A percentile compares a stretch with the other conserved stretches of the same genome.
phyloP scores from a whole-genome alignment of 2,113 vertebrate genomes.

The Toxotes chatareus region DNA sequence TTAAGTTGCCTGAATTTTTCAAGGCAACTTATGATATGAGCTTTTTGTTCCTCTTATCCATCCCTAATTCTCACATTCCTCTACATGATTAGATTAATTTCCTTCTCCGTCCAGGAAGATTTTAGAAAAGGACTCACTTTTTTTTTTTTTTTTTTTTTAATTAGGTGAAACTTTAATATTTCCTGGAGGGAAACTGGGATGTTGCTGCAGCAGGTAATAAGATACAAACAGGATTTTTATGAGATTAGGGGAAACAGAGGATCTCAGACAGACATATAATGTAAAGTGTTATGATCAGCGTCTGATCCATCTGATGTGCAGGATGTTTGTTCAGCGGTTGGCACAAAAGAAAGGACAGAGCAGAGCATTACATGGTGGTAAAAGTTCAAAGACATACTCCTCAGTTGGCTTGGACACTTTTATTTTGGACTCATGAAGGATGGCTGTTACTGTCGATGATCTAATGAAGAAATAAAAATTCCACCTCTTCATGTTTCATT shows the following conservation, averaged over 20 bases:
- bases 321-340: background rate
- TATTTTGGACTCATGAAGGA: background rate
- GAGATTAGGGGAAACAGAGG: background rate
- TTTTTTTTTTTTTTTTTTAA: background rate
- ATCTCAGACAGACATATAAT: background rate
- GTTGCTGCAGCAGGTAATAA: background rate
- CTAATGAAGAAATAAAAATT: constrained; percentile 22
- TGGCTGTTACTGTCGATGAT: background rate
- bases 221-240: background rate
- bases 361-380: background rate
- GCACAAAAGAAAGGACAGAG: background rate
- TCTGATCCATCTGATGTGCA: background rate
- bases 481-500: constrained; percentile 35
- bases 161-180: background rate
- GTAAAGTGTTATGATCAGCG: background rate
- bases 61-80: background rate
- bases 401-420: background rate
- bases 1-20: too few relatives aligned
- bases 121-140: background rate
- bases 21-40: background rate
- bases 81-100: background rate
- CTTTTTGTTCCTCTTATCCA: background rate
- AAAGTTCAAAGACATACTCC: background rate
- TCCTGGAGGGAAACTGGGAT: too few relatives aligned
- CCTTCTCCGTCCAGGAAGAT: background rate